A percentile compares a stretch with the other conserved stretches of the same genome.
These are phyloP conservation scores for Lingula anatina DNA, from an alignment of 2,888 invertebrate species.

Conservation along the genomic window DNA sequence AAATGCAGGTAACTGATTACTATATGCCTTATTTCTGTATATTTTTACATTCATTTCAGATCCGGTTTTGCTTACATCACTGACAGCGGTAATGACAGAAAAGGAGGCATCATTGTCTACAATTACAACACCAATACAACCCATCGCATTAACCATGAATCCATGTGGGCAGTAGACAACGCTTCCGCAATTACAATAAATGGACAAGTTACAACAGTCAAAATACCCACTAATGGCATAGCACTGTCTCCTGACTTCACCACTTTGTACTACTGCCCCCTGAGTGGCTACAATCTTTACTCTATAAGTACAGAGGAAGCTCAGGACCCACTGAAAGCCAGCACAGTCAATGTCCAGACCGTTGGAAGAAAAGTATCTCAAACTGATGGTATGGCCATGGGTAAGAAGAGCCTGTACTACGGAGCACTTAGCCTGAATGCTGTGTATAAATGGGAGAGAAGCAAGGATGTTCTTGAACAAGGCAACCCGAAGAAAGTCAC, in stretches of 20 bases:
- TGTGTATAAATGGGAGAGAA: conserved; percentile 23
- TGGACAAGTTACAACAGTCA: conserved; percentile 4
- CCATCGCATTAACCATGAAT: conserved; percentile 18
- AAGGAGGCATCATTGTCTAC: conserved; percentile 23
- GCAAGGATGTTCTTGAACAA: conserved; percentile 14
- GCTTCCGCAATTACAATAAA: conserved; percentile 13
- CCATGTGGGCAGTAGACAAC: conserved; percentile 17
- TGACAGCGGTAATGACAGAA: conserved; percentile 16
- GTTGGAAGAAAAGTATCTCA: conserved; percentile 12
- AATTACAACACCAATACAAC: conserved; percentile 18
- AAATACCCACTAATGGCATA: conserved; percentile 23
- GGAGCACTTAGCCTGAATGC: conserved; percentile 14
- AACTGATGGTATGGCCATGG: conserved; percentile 15
- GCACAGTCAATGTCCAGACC: conserved; percentile 15
- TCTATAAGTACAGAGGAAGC: conserved; percentile 11
- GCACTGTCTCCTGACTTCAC: conserved; percentile 30
- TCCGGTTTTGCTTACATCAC: conserved; percentile 28
- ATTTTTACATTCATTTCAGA: conserved; percentile 22
- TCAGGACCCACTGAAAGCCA: conserved; percentile 2
- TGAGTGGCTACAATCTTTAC: conserved; percentile 22
- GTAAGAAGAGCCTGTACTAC: conserved; percentile 9
- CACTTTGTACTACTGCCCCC: conserved; percentile 26
- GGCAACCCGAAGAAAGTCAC: conserved; percentile 10
- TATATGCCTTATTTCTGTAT: too few species aligned
- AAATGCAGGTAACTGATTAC: too few species aligned